Percentiles rank a stretch among this genome's conserved stretches.
phyloP scores from a whole-genome alignment of 2,113 vertebrate species.

The Indicator indicator region DNA sequence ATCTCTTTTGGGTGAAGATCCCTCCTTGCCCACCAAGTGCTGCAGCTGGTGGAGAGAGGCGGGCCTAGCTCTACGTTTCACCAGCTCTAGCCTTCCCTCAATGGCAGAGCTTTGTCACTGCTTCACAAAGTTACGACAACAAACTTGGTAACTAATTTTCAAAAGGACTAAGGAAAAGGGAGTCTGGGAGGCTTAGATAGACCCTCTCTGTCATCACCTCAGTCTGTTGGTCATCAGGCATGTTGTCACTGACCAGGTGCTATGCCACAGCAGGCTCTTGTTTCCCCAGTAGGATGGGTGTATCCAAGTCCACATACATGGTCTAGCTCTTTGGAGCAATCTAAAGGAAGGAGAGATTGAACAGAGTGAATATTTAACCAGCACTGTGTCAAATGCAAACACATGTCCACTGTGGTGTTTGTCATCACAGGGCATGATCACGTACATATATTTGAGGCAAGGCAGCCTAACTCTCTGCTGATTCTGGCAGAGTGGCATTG shows the following conservation, averaged over 20 bases:
- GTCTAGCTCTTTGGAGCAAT: neutral
- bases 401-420: neutral
- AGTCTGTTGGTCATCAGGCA: neutral
- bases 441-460: neutral
- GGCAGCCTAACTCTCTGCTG: neutral
- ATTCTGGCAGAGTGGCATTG: neutral
- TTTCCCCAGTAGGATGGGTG: neutral
- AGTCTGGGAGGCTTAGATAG: neutral
- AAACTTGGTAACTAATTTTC: neutral
- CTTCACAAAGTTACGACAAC: neutral
- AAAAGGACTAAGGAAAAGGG: neutral
- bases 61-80: neutral
- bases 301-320: neutral
- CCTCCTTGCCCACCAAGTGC: neutral
- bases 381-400: conserved; percentile 13
- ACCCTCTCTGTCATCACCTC: neutral
- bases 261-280: neutral
- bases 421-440: neutral
- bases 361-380: conserved; percentile 42
- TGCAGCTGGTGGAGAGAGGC: neutral
- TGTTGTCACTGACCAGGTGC: neutral
- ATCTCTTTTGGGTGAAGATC: neutral
- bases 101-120: neutral
- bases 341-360: neutral
- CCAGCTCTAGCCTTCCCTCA: neutral